Base-by-base conservation (phyloP, 2,888 invertebrate species). In the Cheilosia pagana region DNA sequence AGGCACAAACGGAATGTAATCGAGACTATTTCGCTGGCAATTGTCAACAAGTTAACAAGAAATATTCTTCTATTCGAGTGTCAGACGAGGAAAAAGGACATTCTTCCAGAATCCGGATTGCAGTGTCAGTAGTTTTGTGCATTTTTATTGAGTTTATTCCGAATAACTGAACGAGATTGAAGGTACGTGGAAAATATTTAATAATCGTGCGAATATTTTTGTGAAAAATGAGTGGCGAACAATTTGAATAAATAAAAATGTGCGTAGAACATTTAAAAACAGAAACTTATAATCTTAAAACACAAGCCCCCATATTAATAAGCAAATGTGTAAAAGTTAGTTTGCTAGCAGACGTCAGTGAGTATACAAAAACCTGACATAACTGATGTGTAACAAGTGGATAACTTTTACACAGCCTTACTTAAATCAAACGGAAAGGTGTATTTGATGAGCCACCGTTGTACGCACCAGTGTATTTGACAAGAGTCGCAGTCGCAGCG, bases 1-100 rank as follows among this genome's bases (percentile, higher is more conserved):
- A 82, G 82, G 3, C 50, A 45, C 45, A 62, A 60, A 12, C 23
- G 39, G 45, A 53, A 48, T 48, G 31, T 16, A 3, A 1, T n/a
- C 50, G 10, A 12, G 53, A 53, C 53, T 72, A 77, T 72, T 82
- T 60, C 48, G 12, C n/a, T 71, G 21, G 16, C 39, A 45, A 59
- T 67, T 62, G 53, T 78, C 60, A 48, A 48, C 59, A 50, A 53
- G 82, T 71, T 45, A 59, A 59, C 39, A 57, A 81, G 50, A 50
- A 35, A 2, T 8, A n/a, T 2, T n/a, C 4, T 21, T 55, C 8
- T 16, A 10, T 43, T 35, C 21, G 6, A 67, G 28, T 45, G 14
- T n/a, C 28, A 25, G 14, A 21, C 52, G 41, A 21, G 14, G 10
- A 57, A 70, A 21, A 35, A 57, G 57, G 55, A 57, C 39, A 57